Base-by-base conservation (phyloP, 2,797 vertebrate genomes). In the Microctenopoma steveboyesi region DNA sequence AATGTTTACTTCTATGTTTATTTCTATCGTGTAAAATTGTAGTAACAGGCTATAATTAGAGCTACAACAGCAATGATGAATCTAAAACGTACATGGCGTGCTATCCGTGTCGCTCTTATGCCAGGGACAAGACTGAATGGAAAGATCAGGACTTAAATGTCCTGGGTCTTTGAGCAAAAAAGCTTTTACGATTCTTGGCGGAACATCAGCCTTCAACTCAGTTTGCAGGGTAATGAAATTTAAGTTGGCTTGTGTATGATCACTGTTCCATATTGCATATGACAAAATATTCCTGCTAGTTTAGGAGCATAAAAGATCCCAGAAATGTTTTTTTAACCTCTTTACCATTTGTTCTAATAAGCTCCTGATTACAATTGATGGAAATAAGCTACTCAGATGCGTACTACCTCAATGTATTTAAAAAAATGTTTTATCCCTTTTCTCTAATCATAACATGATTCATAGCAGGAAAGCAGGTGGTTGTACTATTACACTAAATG, bases 1-100 rank as follows among this genome's bases (percentile, higher is more conserved):
- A 42, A 51, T 88, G 82, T 88, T 91, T 91, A 75, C 81, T 71
- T 85, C 72, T 49, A 27, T 83, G 83, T 92, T 86, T 91, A 81
- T 88, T 87, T 89, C 66, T 76, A 83, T 71, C 45, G 37, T 71
- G 80, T 82, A 76, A 76, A 76, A 80, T 61, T 54, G 69, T 69
- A 40, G 59, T 43, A 61, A 49, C 57, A 51, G 54, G 64, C 58
- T 67, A 22, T 52, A 70, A 76, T 83, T 73, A 74, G n/a, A 68
- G 50, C 46, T 58, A 30, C 40, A 67, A 70, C 62, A 74, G 65
- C 45, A 45, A 22, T 60, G 47, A 64, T 47, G 59, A 62, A 76
- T 70, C 50, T 66, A 11, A 25, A 68, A 40, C 37, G 40, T 43
- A 74, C 69, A 35, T 4, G 27, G n/a, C 27, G 25, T 7, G 33